These are phyloP conservation scores for Drosophila putrida DNA, from an alignment of 2,888 invertebrate species.

Conservation along the genomic window DNA sequence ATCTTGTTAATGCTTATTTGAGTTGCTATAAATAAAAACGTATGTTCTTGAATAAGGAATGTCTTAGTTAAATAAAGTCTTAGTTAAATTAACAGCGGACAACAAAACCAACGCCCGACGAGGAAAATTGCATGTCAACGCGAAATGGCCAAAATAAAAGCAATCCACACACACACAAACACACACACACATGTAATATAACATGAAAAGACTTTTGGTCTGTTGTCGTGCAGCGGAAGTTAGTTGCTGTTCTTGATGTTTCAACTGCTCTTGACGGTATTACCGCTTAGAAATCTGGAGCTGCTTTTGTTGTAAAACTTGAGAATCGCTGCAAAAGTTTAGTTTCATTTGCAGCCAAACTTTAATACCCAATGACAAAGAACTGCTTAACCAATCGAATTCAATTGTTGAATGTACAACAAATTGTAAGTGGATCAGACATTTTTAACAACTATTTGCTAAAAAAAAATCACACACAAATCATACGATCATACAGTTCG, in stretches of 20 bases:
- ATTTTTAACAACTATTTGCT: too few relatives aligned
- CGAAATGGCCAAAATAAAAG: conserved; percentile 53
- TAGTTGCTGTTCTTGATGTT: conserved; percentile 29
- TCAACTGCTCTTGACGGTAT: conserved; percentile 51
- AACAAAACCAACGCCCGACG: conserved; percentile 31
- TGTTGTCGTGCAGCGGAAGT: conserved; percentile 59
- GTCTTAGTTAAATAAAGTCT: not conserved
- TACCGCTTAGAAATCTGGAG: conserved; percentile 45
- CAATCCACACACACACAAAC: not conserved
- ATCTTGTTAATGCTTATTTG: not conserved
- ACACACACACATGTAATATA: not conserved
- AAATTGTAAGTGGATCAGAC: not conserved
- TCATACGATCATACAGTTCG: too few relatives aligned
- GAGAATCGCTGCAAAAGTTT: conserved; percentile 13
- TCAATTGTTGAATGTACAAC: conserved; percentile 6
- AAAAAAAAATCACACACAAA: too few relatives aligned
- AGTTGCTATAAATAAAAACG: not conserved
- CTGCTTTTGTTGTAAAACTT: conserved; percentile 55
- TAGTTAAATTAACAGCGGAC: conserved; percentile 16
- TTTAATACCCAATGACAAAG: conserved; percentile 13
- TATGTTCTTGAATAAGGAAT: not conserved
- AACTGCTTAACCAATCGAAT: not conserved
- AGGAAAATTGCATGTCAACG: conserved; percentile 73
- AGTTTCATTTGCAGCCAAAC: conserved; percentile 15
- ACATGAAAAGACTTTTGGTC: conserved; percentile 40